A percentile compares a stretch with the other conserved stretches of the same genome.
phyloP scores from a whole-genome alignment of 2,113 vertebrate species.

The Sylvietta virens region DNA sequence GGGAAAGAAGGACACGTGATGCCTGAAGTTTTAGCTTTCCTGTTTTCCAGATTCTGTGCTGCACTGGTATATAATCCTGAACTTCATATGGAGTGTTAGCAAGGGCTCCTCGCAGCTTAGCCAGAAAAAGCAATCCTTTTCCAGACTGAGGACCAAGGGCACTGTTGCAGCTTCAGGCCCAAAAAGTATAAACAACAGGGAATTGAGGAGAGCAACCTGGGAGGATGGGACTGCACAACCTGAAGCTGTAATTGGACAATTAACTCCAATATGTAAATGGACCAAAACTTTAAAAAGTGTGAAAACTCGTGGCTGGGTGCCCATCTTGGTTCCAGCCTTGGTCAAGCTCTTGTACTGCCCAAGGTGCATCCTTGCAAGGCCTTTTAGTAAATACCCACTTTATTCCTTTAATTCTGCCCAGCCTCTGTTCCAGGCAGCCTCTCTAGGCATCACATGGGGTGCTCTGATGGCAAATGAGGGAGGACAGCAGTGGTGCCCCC shows the following conservation, averaged over 20 bases:
- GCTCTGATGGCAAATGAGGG: not conserved
- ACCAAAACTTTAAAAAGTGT: not conserved
- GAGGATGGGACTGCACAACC: not conserved
- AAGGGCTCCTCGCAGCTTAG: not conserved
- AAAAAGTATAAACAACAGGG: not conserved
- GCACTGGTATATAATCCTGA: not conserved
- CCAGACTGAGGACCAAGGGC: not conserved
- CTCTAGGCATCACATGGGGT: not conserved
- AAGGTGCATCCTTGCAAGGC: not conserved
- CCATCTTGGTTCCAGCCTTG: not conserved
- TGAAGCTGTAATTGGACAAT: not conserved
- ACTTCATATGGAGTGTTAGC: not conserved
- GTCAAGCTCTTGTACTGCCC: not conserved
- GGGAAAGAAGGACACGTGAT: not conserved
- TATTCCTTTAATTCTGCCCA: not conserved
- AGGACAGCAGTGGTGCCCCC: not conserved
- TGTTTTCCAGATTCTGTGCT: not conserved
- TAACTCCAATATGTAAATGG: not conserved
- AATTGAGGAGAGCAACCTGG: not conserved
- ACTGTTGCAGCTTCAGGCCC: not conserved
- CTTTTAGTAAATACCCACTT: not conserved
- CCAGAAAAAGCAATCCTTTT: not conserved
- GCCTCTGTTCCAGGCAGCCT: not conserved
- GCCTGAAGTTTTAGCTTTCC: not conserved
- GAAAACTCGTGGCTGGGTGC: not conserved